A percentile compares a stretch with the other conserved stretches of the same genome.
Conservation (phyloP, 1,140 invertebrate genomes). For the Lethrus apterus region DNA sequence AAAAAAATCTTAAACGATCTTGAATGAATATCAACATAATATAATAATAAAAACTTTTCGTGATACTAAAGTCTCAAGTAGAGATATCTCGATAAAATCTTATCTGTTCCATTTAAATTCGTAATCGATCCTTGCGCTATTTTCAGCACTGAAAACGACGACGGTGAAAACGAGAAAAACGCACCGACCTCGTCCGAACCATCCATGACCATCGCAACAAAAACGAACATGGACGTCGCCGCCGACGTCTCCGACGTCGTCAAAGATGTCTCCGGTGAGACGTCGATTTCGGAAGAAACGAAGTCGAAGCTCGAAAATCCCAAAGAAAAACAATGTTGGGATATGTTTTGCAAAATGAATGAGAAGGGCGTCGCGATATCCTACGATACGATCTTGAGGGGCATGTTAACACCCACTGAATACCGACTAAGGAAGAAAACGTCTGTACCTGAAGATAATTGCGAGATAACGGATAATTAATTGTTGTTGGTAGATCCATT, state of each 20-base stretch:
- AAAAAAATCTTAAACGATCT: no score
- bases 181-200: no score
- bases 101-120: no score
- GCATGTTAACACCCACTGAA: slow-evolving; percentile 63
- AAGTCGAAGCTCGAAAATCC: slow-evolving; percentile 22
- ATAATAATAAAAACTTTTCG: no score
- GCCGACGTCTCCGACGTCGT: background rate
- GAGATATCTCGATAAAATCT: no score
- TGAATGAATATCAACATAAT: no score
- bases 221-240: slow-evolving; percentile 9
- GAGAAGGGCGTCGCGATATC: slow-evolving; percentile 61
- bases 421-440: slow-evolving; percentile 46
- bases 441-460: slow-evolving; percentile 8
- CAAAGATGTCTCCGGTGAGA: background rate
- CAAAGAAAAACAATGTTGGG: slow-evolving; percentile 56
- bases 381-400: slow-evolving; percentile 60
- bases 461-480: slow-evolving; percentile 11
- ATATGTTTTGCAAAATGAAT: slow-evolving; percentile 58
- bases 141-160: slow-evolving; percentile 2
- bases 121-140: no score
- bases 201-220: background rate
- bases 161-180: slow-evolving; percentile 11
- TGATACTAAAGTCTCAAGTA: no score
- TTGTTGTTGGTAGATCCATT: no score
- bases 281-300: background rate